A percentile compares a stretch with the other conserved stretches of the same genome.
phyloP scores from a whole-genome alignment of 2,113 vertebrate genomes.

The Bucco capensis region DNA sequence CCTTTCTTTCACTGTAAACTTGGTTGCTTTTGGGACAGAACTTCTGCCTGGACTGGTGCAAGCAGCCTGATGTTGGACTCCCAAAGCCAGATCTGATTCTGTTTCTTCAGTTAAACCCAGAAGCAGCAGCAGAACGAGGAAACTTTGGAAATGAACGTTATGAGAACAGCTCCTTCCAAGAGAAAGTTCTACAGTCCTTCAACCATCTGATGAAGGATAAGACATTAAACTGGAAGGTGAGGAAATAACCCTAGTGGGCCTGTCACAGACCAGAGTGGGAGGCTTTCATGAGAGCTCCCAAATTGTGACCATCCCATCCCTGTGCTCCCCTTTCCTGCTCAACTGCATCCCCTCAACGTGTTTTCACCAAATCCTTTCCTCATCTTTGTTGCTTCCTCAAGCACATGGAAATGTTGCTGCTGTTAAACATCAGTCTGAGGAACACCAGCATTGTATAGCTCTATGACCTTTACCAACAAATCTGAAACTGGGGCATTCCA shows the following conservation, averaged over 20 bases:
- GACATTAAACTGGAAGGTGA: constrained; percentile 89
- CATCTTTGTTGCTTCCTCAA: too few relatives aligned
- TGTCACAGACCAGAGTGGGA: neutral
- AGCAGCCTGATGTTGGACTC: constrained; percentile 85
- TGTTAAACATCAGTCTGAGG: neutral
- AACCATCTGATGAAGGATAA: constrained; percentile 81
- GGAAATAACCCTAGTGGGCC: neutral
- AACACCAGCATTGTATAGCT: accelerated
- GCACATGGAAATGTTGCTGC: neutral
- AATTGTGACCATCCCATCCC: neutral
- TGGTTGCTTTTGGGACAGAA: constrained; percentile 69
- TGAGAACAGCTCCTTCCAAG: constrained; percentile 82
- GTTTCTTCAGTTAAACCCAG: constrained; percentile 81
- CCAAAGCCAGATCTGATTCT: constrained; percentile 93
- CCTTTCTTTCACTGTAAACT: neutral
- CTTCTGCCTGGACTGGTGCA: constrained; percentile 91
- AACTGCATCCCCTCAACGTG: neutral
- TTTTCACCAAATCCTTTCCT: neutral
- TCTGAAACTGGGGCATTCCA: neutral
- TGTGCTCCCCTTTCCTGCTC: neutral
- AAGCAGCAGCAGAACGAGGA: constrained; percentile 76
- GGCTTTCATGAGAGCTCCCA: neutral
- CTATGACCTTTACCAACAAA: neutral
- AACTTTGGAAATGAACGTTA: constrained; percentile 87
- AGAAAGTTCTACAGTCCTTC: constrained; percentile 79